phyloP scores from a whole-genome alignment of 2,888 invertebrate species.

The Melieria picta region DNA sequence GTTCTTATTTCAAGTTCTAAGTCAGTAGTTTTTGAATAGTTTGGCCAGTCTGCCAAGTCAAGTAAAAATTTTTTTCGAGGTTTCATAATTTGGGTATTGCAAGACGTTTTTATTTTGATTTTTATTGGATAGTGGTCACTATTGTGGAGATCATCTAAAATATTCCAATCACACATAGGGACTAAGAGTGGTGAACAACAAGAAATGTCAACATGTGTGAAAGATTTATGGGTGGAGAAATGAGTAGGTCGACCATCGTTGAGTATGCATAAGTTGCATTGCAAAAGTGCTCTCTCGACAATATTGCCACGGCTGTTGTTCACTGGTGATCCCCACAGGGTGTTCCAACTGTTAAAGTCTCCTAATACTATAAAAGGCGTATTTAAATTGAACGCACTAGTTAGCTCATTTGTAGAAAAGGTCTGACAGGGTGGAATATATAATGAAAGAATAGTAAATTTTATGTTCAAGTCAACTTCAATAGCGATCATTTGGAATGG shows the following conservation, averaged over 20 bases:
- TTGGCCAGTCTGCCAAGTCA: conserved; percentile 10
- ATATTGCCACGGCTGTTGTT: conserved; percentile 11
- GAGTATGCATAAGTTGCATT: conserved; percentile 25
- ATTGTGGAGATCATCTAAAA: conserved; percentile 26
- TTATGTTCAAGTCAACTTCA: conserved; percentile 22
- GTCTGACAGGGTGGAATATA: conserved; percentile 2
- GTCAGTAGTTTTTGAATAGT: neutral
- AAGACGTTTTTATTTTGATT: conserved; percentile 4
- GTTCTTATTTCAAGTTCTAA: neutral
- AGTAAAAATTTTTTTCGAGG: conserved; percentile 15
- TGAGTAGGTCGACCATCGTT: conserved; percentile 37
- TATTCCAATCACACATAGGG: conserved; percentile 22
- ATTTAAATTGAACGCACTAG: neutral
- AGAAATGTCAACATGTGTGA: conserved; percentile 34
- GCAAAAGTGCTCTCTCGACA: conserved; percentile 22
- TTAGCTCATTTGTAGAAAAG: neutral
- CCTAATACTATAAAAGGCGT: neutral
- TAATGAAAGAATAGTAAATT: neutral
- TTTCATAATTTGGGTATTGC: neutral
- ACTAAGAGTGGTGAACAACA: conserved; percentile 28
- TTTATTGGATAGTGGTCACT: conserved; percentile 36
- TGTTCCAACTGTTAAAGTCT: conserved; percentile 4
- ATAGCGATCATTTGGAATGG: conserved; percentile 13
- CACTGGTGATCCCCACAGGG: neutral
- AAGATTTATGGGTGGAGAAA: conserved; percentile 32